These are phyloP conservation scores for Steatocranus sp. DNA, from an alignment of 2,797 vertebrate species.

Conservation along the genomic window DNA sequence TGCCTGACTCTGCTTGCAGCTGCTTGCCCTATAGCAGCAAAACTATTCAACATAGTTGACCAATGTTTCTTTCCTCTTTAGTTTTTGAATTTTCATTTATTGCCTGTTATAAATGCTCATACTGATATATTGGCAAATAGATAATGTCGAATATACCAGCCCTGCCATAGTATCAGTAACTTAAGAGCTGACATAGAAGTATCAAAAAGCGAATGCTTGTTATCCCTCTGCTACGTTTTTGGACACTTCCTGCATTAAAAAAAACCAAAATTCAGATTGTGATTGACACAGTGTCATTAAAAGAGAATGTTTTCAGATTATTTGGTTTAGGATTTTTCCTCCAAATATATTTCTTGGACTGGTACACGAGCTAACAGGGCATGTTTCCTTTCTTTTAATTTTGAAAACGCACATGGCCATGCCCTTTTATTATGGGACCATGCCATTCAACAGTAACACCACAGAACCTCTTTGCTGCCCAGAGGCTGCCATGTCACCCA, in stretches of 20 bases:
- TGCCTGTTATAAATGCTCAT: neutral
- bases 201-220: accelerated
- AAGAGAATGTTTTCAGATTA: neutral
- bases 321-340: neutral
- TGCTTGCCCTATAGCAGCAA: neutral
- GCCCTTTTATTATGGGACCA: neutral
- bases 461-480: neutral
- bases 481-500: constrained; percentile 16
- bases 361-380: neutral
- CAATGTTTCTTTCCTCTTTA: neutral
- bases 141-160: neutral
- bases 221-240: neutral
- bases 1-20: neutral
- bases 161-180: neutral
- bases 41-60: neutral
- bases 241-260: neutral
- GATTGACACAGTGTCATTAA: neutral
- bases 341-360: neutral
- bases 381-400: neutral
- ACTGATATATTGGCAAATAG: neutral
- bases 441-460: neutral
- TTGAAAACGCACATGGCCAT: neutral
- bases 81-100: neutral
- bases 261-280: neutral
- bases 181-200: neutral